These are phyloP conservation scores for Heterochromis multidens DNA, from an alignment of 2,113 vertebrate genomes.

Conservation along the genomic window DNA sequence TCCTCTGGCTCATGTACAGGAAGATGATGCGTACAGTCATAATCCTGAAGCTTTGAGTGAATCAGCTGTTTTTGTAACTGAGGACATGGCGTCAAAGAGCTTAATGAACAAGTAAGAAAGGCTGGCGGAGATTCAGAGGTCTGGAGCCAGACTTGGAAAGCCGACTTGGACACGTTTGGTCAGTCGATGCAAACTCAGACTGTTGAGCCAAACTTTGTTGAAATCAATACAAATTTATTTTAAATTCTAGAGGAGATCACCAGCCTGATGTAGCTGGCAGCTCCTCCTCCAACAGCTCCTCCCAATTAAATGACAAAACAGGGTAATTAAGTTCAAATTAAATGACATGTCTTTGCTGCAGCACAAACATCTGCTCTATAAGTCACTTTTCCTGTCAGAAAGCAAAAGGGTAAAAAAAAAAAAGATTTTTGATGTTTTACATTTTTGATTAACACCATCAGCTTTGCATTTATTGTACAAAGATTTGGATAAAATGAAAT, in stretches of 20 bases:
- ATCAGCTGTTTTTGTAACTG: not conserved
- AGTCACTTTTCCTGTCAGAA: not conserved
- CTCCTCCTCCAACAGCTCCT: not conserved
- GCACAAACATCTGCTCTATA: not conserved
- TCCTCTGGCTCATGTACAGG: not conserved
- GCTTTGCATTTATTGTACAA: not conserved
- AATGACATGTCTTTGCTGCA: not conserved
- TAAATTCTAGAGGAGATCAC: not conserved
- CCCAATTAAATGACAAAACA: not conserved
- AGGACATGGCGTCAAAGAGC: not conserved
- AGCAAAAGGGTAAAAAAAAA: not conserved
- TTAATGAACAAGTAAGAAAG: not conserved
- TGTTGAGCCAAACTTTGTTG: not conserved
- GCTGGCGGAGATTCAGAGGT: not conserved
- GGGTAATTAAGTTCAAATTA: not conserved
- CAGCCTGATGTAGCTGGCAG: not conserved
- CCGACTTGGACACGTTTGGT: not conserved
- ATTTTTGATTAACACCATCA: not conserved
- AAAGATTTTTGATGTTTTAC: not conserved
- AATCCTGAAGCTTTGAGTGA: not conserved
- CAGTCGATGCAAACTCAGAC: not conserved
- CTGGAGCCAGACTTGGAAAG: not conserved
- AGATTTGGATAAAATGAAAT: not conserved
- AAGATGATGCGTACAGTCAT: not conserved
- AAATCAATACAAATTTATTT: not conserved